phyloP scores from a whole-genome alignment of 2,888 invertebrate genomes.

The Hylaea fasciaria region DNA sequence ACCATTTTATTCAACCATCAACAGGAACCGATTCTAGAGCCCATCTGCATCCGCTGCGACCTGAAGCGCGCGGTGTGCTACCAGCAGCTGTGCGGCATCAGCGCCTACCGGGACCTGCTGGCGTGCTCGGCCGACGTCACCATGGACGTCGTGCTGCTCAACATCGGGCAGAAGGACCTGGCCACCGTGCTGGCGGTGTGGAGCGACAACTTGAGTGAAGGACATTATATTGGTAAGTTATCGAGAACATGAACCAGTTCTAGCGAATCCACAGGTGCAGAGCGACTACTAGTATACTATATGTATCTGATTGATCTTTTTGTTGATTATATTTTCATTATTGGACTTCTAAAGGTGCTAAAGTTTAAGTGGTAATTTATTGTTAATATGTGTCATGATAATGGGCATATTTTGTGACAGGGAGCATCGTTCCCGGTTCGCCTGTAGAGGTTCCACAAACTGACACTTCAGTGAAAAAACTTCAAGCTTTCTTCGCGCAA shows the following conservation, averaged over 20 bases:
- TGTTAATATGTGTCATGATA: too few relatives aligned
- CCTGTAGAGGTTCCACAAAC: conserved; percentile 71
- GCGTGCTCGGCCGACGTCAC: conserved; percentile 87
- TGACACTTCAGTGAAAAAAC: conserved; percentile 86
- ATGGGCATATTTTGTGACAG: conserved; percentile 44
- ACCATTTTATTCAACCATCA: too few relatives aligned
- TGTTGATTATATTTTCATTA: too few relatives aligned
- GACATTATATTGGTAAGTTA: conserved; percentile 78
- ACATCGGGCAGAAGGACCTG: conserved; percentile 90
- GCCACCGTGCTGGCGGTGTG: conserved; percentile 89
- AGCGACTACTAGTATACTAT: too few relatives aligned
- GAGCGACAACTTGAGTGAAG: conserved; percentile 88
- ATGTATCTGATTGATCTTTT: too few relatives aligned
- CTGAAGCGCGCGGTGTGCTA: conserved; percentile 85
- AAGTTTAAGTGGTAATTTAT: too few relatives aligned
- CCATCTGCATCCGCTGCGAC: conserved; percentile 88
- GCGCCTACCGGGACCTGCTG: conserved; percentile 67
- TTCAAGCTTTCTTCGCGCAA: conserved; percentile 90
- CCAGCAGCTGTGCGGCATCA: conserved; percentile 52
- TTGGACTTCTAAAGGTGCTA: too few relatives aligned
- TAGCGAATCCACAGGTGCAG: too few relatives aligned
- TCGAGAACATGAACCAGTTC: background rate
- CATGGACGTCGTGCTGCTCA: conserved; percentile 87
- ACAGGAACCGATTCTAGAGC: conserved; percentile 90
- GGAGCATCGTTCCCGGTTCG: conserved; percentile 68